Evolutionary conservation across 2,888 invertebrate species (phyloP).

Genomic region (Nephrotoma guestfalica): DNA sequence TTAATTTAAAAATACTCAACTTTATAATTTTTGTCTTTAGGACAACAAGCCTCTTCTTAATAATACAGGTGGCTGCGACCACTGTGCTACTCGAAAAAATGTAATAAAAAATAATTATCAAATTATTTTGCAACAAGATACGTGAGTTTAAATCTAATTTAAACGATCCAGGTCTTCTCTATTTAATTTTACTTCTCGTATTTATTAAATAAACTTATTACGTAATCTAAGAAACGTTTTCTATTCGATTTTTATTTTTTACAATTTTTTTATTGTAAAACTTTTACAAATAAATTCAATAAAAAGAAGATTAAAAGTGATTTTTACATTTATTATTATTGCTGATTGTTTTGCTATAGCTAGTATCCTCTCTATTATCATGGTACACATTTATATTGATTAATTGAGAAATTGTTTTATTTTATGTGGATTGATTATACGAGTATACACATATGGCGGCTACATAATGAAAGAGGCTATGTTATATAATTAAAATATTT

Average conservation of each 20-base stretch:
- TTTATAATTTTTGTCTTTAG: too few relatives aligned
- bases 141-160: not conserved
- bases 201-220: not conserved
- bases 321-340: not conserved
- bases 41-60: too few relatives aligned
- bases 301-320: not conserved
- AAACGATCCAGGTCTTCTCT: not conserved
- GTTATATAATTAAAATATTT: not conserved
- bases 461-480: not conserved
- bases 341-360: not conserved
- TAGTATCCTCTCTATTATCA: not conserved
- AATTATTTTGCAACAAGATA: not conserved
- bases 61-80: too few relatives aligned
- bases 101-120: not conserved
- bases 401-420: not conserved
- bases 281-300: not conserved
- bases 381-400: not conserved
- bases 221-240: not conserved
- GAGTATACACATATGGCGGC: not conserved
- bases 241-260: not conserved
- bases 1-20: too few relatives aligned
- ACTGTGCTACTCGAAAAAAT: too few relatives aligned
- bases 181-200: not conserved
- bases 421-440: not conserved
- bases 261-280: not conserved